Evolutionary conservation across 2,888 invertebrate genomes (phyloP), one percentile per base, ranked within the genome.

Genomic region (Ichneumoninae sp.): DNA sequence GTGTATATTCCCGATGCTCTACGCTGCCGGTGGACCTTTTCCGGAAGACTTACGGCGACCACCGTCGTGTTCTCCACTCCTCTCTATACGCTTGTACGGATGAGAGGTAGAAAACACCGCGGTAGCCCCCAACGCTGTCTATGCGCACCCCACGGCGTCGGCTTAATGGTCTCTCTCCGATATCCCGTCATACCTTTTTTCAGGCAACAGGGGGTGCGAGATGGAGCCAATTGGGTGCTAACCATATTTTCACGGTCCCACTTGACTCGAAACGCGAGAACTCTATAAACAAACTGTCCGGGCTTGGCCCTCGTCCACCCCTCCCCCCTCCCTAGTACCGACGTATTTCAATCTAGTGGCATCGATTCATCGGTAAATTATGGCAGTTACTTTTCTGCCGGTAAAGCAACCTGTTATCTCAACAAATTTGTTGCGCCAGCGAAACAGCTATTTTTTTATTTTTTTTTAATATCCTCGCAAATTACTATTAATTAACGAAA

Each of bases 221-320:
- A 62, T 47, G 44, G 62, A 86, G 88, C 88, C 91, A 90, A 90
- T 90, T 91, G 89, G 88, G 88, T 87, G 88, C 89, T 90, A 89
- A 90, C 88, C 88, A 87, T 84, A 81, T 87, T 75, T 74, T 87
- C 86, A 89, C 85, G 88, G 86, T 80, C 85, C 89, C 90, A 91
- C 90, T 91, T 90, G 91, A 90, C 91, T 90, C 89, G 82, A 50
- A 68, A 85, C 84, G 83, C 89, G 87, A 47, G 13, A 85, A 86
- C 85, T 83, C 30, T 62, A 87, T 90, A 91, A 91, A 90, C 90
- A 90, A 89, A 89, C 86, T 78, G 62, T 26, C 44, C 44, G 50
- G 68, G 71, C 44, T 33, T 40, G 44, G 44, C 57, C 40, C 10
- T 40, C 44, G 3, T 3, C 44, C 44, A 1, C 40, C 10, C 40